These are phyloP conservation scores for Dinomys branickii DNA, from an alignment of 2,113 vertebrate species.

Conservation along the genomic window DNA sequence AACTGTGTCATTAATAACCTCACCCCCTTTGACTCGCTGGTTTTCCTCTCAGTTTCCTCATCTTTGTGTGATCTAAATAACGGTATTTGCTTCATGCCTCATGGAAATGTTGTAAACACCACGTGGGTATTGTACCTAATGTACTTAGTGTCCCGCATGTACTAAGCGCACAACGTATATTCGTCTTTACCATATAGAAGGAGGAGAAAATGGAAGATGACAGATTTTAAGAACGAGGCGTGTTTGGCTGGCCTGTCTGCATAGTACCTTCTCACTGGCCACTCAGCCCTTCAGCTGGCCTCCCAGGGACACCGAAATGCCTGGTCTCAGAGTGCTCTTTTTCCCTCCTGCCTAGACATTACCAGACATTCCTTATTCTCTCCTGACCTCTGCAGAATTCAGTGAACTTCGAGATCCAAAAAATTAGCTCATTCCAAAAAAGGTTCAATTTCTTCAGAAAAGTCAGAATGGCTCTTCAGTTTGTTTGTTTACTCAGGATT, in stretches of 20 bases:
- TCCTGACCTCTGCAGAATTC: slow-evolving; percentile 65
- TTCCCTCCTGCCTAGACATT: not conserved
- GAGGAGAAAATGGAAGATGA: not conserved
- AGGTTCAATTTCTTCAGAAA: slow-evolving; percentile 57
- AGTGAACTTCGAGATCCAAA: slow-evolving; percentile 62
- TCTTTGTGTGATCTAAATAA: slow-evolving; percentile 17
- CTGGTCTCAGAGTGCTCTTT: not conserved
- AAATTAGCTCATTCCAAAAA: slow-evolving; percentile 48
- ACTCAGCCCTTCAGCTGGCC: not conserved
- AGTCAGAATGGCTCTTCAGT: slow-evolving; percentile 63
- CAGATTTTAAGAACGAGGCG: not conserved
- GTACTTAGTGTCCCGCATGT: not conserved
- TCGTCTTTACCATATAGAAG: not conserved
- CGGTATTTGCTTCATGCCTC: not conserved
- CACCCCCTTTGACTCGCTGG: not conserved
- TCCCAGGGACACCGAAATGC: not conserved
- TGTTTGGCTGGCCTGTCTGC: not conserved
- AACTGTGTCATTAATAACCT: not conserved
- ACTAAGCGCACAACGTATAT: not conserved
- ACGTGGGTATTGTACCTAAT: not conserved
- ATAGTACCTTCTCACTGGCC: not conserved
- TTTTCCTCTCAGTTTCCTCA: slow-evolving; percentile 3
- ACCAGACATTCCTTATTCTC: slow-evolving; percentile 59
- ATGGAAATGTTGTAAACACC: not conserved
- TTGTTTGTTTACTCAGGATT: slow-evolving; percentile 78